A percentile compares a stretch with the other conserved stretches of the same genome.
Conservation (phyloP, 2,113 vertebrate species). For the Lutjanus erythropterus region DNA sequence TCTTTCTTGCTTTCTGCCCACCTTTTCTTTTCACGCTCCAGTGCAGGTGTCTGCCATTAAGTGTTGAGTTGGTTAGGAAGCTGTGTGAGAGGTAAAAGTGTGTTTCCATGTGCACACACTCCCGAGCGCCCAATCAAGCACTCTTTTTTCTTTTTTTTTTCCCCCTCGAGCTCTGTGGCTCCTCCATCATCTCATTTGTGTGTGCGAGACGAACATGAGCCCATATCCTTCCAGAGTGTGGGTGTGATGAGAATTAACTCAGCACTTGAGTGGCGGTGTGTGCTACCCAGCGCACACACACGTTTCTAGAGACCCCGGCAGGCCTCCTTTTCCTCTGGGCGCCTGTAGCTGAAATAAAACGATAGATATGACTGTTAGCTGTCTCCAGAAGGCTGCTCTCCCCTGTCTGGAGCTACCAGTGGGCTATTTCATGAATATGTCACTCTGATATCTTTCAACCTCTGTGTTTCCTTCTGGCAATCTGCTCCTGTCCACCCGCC, state of each 20-base stretch:
- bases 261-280: constrained; percentile 26
- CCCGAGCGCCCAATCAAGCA: constrained; percentile 11
- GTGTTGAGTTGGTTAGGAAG: constrained; percentile 19
- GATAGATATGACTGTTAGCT: constrained; percentile 63
- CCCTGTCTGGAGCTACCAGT: constrained; percentile 40
- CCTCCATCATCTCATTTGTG: neutral
- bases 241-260: constrained; percentile 61
- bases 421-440: constrained; percentile 66
- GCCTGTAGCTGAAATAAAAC: constrained; percentile 60
- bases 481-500: constrained; percentile 23
- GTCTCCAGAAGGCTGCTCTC: constrained; percentile 51
- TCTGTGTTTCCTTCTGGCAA: constrained; percentile 55
- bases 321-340: constrained; percentile 31
- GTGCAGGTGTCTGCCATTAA: constrained; percentile 44
- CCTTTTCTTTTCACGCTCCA: constrained; percentile 49
- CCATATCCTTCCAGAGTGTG: constrained; percentile 2
- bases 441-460: constrained; percentile 73
- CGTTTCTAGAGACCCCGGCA: constrained; percentile 21
- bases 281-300: constrained; percentile 4
- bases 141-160: neutral
- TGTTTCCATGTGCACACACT: neutral
- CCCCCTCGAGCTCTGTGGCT: neutral
- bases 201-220: constrained; percentile 10
- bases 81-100: constrained; percentile 12
- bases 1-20: constrained; percentile 11